A percentile compares a stretch with the other conserved stretches of the same genome.
These are phyloP conservation scores for Carpatolechia fugitivella DNA, from an alignment of 2,888 invertebrate genomes.

Conservation along the genomic window DNA sequence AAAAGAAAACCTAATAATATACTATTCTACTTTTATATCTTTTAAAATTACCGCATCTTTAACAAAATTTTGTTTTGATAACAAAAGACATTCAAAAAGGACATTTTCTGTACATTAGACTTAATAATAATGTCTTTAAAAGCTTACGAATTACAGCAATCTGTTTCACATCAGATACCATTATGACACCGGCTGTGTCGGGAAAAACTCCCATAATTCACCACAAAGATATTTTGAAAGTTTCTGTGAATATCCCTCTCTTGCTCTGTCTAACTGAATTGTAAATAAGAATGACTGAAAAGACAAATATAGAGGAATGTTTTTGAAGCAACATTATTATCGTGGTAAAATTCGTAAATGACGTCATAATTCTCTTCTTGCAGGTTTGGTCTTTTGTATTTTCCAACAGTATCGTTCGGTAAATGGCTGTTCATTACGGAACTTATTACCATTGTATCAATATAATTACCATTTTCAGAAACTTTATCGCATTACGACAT, in stretches of 20 bases:
- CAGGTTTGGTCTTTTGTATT: neutral
- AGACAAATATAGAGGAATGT: neutral
- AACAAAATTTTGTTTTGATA: neutral
- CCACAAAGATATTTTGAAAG: neutral
- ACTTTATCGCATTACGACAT: neutral
- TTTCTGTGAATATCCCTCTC: neutral
- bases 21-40: no score
- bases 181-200: slow-evolving; percentile 1
- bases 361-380: neutral
- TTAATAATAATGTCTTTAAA: slow-evolving; percentile 14
- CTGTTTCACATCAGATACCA: slow-evolving; percentile 17
- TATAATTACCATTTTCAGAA: neutral
- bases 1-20: neutral
- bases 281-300: neutral
- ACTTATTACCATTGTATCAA: no score
- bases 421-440: no score
- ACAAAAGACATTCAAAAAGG: neutral
- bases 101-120: slow-evolving; percentile 2
- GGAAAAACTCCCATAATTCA: neutral
- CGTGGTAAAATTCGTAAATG: neutral
- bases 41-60: neutral
- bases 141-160: slow-evolving; percentile 18
- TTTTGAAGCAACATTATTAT: neutral
- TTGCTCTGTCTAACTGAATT: neutral
- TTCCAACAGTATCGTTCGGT: no score